Conservation (phyloP, 2,888 invertebrate species). For the Tipula lateralis region DNA sequence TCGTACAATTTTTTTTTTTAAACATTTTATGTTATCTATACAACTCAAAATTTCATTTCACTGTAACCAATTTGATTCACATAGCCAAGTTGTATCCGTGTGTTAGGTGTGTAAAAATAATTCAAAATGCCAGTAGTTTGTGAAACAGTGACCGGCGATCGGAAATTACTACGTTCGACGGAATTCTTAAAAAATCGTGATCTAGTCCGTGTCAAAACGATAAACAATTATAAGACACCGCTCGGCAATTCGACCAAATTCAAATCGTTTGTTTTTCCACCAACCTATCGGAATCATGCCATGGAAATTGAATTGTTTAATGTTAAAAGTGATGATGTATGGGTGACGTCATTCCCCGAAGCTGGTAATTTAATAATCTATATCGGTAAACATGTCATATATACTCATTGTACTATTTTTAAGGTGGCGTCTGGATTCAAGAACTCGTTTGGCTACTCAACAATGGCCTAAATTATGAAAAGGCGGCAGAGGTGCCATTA, state of each 20-base stretch:
- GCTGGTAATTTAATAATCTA: neutral
- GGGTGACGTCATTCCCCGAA: neutral
- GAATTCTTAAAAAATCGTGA: neutral
- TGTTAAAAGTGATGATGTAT: neutral
- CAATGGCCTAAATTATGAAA: constrained; percentile 71
- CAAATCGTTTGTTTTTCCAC: neutral
- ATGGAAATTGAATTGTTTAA: constrained; percentile 19
- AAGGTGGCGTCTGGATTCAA: constrained; percentile 79
- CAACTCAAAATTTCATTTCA: neutral
- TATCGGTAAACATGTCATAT: neutral
- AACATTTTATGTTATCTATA: neutral
- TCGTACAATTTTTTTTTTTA: neutral
- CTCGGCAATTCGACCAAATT: neutral
- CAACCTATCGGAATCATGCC: neutral
- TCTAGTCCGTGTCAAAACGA: neutral
- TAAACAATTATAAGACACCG: neutral
- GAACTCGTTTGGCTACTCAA: constrained; percentile 90
- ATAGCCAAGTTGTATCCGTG: neutral
- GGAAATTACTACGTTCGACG: neutral
- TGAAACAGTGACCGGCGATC: neutral
- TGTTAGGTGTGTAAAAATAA: neutral
- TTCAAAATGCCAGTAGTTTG: neutral
- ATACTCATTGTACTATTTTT: neutral
- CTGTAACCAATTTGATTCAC: neutral
- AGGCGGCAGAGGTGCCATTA: neutral